Base-by-base conservation (phyloP, 1,140 invertebrate species). In the Pogonus chalceus region DNA sequence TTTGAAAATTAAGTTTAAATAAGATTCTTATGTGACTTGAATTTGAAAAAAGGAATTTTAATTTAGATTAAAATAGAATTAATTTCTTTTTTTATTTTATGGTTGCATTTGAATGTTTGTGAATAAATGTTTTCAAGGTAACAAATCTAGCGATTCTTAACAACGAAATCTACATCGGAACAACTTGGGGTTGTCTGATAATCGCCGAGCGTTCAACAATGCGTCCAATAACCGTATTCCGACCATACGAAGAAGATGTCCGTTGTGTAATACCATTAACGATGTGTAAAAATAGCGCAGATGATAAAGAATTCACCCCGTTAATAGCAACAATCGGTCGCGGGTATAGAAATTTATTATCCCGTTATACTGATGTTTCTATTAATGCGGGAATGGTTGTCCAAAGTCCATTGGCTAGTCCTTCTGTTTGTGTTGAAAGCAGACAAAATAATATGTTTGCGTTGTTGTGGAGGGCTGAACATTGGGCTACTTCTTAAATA, bases 111-210 rank as follows among this genome's bases (percentile, higher is more conserved):
- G 9, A 35, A 35, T n/a, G n/a, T n/a, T n/a, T n/a, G n/a, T n/a
- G n/a, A n/a, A n/a, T n/a, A n/a, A n/a, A n/a, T n/a, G n/a, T n/a
- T 39, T 60, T 59, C 50, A 61, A 84, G 80, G 87, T 95, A 18
- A 91, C 89, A 10, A 84, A 87, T 26, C 67, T 94, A 53, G 82
- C 85, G 52, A 74, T 82, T 18, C 72, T 84, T 57, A 77, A 80
- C 46, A 79, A 79, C 51, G 79, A 85, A 55, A 70, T 94, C 7
- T 93, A 92, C 65, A 85, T 92, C 51, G 92, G 92, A 31, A 95
- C 92, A 1, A 89, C 87, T 1, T 92, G 90, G 87, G 92, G 92
- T 7, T 93, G 91, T 65, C 75, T 96, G 24, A 86, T 95, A 18
- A 85, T 95, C 1, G 89, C 88, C 1, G 89, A 92, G 68, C 79